phyloP scores from a whole-genome alignment of 2,888 invertebrate species.

The Philereme vetulata region DNA sequence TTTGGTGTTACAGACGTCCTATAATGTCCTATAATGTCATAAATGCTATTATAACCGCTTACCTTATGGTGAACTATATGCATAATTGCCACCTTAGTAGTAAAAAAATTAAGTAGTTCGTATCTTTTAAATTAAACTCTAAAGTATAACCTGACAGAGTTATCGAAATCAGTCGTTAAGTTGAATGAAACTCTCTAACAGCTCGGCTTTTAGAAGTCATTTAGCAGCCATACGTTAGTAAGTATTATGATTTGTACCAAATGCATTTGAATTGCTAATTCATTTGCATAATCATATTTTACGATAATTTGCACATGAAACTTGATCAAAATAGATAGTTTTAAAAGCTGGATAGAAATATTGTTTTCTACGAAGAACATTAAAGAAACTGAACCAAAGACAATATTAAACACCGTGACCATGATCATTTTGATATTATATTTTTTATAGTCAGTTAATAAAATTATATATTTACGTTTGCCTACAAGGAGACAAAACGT shows the following conservation, averaged over 20 bases:
- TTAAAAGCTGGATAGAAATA: not conserved
- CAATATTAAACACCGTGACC: too few relatives aligned
- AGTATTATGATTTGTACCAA: conserved; percentile 9
- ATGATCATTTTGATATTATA: too few relatives aligned
- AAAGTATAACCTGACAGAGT: not conserved
- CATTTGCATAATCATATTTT: conserved; percentile 16
- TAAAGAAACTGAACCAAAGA: too few relatives aligned
- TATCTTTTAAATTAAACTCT: not conserved
- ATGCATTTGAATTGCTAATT: conserved; percentile 27
- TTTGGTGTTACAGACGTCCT: too few relatives aligned
- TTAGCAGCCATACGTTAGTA: not conserved
- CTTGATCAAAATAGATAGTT: conserved; percentile 1
- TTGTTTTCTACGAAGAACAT: too few relatives aligned
- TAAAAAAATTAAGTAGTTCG: not conserved
- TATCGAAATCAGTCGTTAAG: conserved; percentile 10
- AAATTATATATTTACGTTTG: too few relatives aligned
- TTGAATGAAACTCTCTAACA: conserved; percentile 4
- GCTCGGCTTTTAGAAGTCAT: conserved; percentile 7
- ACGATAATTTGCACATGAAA: conserved; percentile 9
- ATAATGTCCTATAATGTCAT: too few relatives aligned
- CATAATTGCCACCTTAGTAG: too few relatives aligned
- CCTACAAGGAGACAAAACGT: too few relatives aligned
- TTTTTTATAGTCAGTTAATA: too few relatives aligned
- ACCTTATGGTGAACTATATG: too few relatives aligned
- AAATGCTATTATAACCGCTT: too few relatives aligned